These are phyloP conservation scores for Scolopax mira DNA, from an alignment of 2,113 vertebrate genomes.

Conservation along the genomic window DNA sequence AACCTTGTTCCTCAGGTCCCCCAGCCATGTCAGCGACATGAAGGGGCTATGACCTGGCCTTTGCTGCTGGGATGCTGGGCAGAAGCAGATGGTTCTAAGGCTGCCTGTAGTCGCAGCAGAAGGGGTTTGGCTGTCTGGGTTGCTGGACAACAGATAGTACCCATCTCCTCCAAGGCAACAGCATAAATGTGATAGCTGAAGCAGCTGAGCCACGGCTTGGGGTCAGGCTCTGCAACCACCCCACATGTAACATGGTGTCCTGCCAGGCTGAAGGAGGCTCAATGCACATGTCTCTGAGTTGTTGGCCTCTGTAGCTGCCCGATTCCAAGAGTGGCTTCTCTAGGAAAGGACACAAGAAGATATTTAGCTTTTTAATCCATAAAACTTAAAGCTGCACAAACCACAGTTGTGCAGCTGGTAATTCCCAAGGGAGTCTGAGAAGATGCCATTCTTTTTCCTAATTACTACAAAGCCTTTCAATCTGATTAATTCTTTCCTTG, in stretches of 20 bases:
- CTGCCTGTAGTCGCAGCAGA: not conserved
- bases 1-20: not conserved
- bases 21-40: not conserved
- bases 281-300: not conserved
- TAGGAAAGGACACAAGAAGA: not conserved
- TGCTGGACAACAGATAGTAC: not conserved
- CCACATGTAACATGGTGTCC: accelerated
- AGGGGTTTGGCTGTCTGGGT: not conserved
- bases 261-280: not conserved
- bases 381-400: not conserved
- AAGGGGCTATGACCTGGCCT: not conserved
- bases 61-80: not conserved
- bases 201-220: not conserved
- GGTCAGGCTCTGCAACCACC: not conserved
- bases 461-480: slow-evolving; percentile 39
- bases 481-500: slow-evolving; percentile 58
- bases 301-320: not conserved
- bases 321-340: not conserved
- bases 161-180: not conserved
- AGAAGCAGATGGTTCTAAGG: not conserved
- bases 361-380: not conserved
- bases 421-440: slow-evolving; percentile 33
- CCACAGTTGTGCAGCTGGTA: not conserved
- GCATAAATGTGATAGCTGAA: not conserved
- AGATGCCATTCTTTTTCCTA: not conserved